Evolutionary conservation across 2,888 invertebrate genomes (phyloP), one percentile per base, ranked within the genome.

Genomic region (Aspidiotus destructor): DNA sequence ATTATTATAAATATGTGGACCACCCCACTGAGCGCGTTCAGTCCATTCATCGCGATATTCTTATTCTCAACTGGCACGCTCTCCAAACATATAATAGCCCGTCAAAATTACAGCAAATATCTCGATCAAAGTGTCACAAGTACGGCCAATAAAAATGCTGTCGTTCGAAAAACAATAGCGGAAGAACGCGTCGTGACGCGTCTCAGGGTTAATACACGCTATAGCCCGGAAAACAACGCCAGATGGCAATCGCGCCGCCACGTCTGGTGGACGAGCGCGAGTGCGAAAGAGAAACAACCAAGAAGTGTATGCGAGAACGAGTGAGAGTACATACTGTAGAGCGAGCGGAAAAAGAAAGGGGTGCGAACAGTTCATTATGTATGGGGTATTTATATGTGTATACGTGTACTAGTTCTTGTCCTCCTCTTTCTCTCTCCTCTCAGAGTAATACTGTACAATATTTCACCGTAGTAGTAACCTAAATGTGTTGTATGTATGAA

Each of bases 331-430:
- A 63, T 54, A 11, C 15, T 40, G 13, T 16, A 2, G 40, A 17
- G 17, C 7, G 41, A 13, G 10, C 10, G 41, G 17, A 53, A 55
- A 64, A 62, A n/a, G 48, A 67, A 67, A 67, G 52, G 60, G 67
- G 67, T 58, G 67, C 60, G 67, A 58, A 60, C 28, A 63, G 67
- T 67, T 67, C 67, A 67, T 67, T 67, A 67, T 67, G 67, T 60
- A n/a, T 10, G 44, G 58, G 58, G 58, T 58, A 58, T 58, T 58
- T 58, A 28, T 58, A 40, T 58, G 28, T 16, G 28, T 58, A 58
- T 13, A 28, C 28, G 28, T 58, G 13, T n/a, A 8, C 8, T 9
- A 16, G 55, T 54, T 16, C n/a, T 9, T n/a, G 55, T 54, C 55
- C 17, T 54, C 55, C 17, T 54, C 15, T 13, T n/a, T 13, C 15